A percentile compares a stretch with the other conserved stretches of the same genome.
Evolutionary conservation across 1,140 invertebrate genomes (phyloP).

Genomic region (Spodoptera litura): DNA sequence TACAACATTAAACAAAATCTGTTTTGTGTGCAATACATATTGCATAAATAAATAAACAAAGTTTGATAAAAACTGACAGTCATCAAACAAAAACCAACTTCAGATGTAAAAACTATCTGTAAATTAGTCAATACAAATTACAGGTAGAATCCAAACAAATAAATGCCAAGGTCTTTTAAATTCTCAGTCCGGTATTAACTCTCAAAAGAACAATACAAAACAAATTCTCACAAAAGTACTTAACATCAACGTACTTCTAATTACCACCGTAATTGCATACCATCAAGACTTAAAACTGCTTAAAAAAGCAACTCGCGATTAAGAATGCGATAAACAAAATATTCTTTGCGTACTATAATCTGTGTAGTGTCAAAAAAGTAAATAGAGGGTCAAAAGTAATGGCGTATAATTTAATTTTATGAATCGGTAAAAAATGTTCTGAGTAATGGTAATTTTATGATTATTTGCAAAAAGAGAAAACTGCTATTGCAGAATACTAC

Average conservation of each 20-base stretch:
- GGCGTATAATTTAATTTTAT: background rate
- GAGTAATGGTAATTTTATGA: conserved; percentile 1
- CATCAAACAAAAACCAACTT: too few relatives aligned
- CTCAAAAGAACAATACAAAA: conserved; percentile 13
- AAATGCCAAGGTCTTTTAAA: conserved; percentile 12
- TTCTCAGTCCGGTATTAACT: background rate
- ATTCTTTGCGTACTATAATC: conserved; percentile 3
- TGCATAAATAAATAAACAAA: too few relatives aligned
- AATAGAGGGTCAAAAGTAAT: too few relatives aligned
- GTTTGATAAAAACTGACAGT: too few relatives aligned
- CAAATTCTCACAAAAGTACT: conserved; percentile 7
- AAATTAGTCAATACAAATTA: background rate
- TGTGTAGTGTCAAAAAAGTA: background rate
- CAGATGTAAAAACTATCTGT: too few relatives aligned
- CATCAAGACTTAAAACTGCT: background rate
- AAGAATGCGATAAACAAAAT: conserved; percentile 8
- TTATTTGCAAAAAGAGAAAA: conserved; percentile 4
- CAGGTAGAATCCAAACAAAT: conserved; percentile 1
- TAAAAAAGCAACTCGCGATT: background rate
- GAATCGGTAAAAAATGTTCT: background rate
- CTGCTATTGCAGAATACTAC: background rate
- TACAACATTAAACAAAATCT: too few relatives aligned
- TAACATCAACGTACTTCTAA: background rate
- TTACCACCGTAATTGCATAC: conserved; percentile 21
- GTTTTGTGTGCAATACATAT: too few relatives aligned